A percentile compares a stretch with the other conserved stretches of the same genome.
These are phyloP conservation scores for Cherax quadricarinatus DNA, from an alignment of 1,140 invertebrate species.

Conservation along the genomic window DNA sequence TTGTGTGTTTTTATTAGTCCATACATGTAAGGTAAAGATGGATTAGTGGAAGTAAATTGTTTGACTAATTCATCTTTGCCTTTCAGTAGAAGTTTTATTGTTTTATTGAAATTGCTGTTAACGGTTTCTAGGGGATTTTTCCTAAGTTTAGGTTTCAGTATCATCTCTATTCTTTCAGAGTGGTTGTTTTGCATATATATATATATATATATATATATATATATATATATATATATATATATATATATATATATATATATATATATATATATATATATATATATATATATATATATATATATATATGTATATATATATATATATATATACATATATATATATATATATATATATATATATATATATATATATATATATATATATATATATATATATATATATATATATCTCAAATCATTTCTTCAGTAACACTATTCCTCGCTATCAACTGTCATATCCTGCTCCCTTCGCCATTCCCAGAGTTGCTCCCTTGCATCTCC, in stretches of 20 bases:
- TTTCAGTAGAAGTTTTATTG: too few relatives aligned
- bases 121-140: too few relatives aligned
- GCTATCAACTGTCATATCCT: too few relatives aligned
- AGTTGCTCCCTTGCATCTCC: neutral
- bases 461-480: too few relatives aligned
- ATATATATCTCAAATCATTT: neutral
- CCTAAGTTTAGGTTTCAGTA: too few relatives aligned
- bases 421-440: neutral
- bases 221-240: slow-evolving; percentile 32
- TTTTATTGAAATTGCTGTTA: too few relatives aligned
- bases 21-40: too few relatives aligned
- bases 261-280: slow-evolving; percentile 42
- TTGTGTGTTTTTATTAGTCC: too few relatives aligned
- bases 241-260: slow-evolving; percentile 35
- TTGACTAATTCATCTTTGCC: too few relatives aligned
- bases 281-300: slow-evolving; percentile 9
- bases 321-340: neutral
- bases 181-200: neutral
- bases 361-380: neutral
- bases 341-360: neutral
- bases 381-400: too few relatives aligned
- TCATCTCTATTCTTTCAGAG: too few relatives aligned
- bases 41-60: too few relatives aligned
- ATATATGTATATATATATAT: neutral
- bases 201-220: neutral